Percentiles rank a stretch among this genome's conserved stretches.
These are phyloP conservation scores for Drymonia ruficornis DNA, from an alignment of 2,888 invertebrate genomes.

Conservation along the genomic window DNA sequence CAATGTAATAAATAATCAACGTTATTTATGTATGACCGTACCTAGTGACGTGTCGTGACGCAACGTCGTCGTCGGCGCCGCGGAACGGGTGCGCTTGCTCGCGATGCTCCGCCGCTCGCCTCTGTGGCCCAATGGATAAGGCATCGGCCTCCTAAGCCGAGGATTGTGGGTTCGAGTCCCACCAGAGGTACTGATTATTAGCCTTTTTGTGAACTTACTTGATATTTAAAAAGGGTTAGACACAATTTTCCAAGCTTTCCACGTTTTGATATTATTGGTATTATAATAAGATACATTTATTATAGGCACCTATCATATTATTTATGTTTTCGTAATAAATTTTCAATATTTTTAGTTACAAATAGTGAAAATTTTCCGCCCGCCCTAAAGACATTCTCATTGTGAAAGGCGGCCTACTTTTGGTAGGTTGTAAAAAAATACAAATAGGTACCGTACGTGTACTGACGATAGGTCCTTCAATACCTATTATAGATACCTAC, in stretches of 20 bases:
- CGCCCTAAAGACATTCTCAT: too few relatives aligned
- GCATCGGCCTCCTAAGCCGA: conserved; percentile 94
- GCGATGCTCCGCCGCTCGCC: conserved; percentile 93
- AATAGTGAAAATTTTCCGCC: too few relatives aligned
- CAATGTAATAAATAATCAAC: conserved; percentile 29
- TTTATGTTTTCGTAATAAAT: too few relatives aligned
- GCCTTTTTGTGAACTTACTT: conserved; percentile 53
- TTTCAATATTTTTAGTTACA: too few relatives aligned
- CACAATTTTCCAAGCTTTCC: background rate
- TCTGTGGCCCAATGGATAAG: conserved; percentile 94
- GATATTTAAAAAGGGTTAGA: background rate
- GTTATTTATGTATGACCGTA: conserved; percentile 46
- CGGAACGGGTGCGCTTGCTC: conserved; percentile 84
- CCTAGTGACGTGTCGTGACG: conserved; percentile 59
- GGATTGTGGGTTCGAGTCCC: conserved; percentile 95
- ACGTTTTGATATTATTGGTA: background rate
- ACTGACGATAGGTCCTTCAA: too few relatives aligned
- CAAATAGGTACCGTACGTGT: too few relatives aligned
- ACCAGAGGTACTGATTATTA: conserved; percentile 88
- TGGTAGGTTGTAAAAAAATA: too few relatives aligned
- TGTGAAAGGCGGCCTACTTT: too few relatives aligned
- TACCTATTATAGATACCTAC: too few relatives aligned
- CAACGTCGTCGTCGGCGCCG: conserved; percentile 54
- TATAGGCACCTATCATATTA: too few relatives aligned
- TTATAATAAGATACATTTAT: background rate